These are phyloP conservation scores for Indicator indicator DNA, from an alignment of 2,113 vertebrate species.

Conservation along the genomic window DNA sequence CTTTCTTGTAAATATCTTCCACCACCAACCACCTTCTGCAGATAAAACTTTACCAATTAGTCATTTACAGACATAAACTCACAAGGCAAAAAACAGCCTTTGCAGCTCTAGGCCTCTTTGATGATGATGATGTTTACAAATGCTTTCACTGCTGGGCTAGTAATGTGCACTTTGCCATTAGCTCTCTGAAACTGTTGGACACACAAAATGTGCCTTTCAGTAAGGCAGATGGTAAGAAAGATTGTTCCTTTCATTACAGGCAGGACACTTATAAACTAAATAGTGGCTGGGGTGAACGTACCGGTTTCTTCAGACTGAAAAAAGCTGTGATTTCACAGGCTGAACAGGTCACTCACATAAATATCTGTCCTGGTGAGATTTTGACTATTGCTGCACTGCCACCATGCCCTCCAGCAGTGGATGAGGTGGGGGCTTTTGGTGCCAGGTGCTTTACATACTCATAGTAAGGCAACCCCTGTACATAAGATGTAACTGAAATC, in stretches of 20 bases:
- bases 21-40: constrained; percentile 72
- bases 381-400: background rate
- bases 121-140: constrained; percentile 75
- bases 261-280: constrained; percentile 71
- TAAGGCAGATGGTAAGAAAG: constrained; percentile 66
- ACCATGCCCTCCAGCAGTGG: fast-evolving
- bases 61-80: constrained; percentile 74
- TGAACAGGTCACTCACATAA: background rate
- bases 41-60: constrained; percentile 77
- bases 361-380: background rate
- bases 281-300: constrained; percentile 17
- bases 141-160: constrained; percentile 65
- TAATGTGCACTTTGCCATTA: constrained; percentile 74
- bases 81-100: constrained; percentile 71
- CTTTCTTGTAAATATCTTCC: constrained; percentile 73
- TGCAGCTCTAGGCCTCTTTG: constrained; percentile 64
- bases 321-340: background rate
- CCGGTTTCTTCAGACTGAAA: background rate
- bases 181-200: constrained; percentile 48
- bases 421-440: background rate
- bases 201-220: constrained; percentile 54
- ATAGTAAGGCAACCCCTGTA: background rate
- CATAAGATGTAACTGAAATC: background rate
- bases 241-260: constrained; percentile 64
- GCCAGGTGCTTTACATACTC: background rate